Evolutionary conservation across 2,113 vertebrate genomes (phyloP).

Genomic region (Narcine bancroftii): DNA sequence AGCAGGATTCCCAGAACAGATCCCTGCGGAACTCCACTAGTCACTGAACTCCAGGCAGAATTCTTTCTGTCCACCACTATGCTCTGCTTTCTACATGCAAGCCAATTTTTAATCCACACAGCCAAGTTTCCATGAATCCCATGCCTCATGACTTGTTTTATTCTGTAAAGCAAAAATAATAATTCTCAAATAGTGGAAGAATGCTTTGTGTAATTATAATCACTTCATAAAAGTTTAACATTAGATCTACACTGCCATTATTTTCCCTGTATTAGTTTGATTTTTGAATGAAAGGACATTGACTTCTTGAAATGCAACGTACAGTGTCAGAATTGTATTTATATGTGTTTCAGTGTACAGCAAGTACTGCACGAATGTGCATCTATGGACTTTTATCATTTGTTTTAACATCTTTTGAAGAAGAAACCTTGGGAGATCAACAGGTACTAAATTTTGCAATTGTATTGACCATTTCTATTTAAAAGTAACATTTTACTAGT

Average conservation of each 20-base stretch:
- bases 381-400: conserved; percentile 89
- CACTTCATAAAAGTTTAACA: neutral
- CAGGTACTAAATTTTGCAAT: conserved; percentile 60
- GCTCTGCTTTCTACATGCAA: too few species aligned
- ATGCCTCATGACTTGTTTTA: neutral
- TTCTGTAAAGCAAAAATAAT: neutral
- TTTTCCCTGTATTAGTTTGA: neutral
- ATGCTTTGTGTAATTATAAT: neutral
- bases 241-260: neutral
- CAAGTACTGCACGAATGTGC: conserved; percentile 89
- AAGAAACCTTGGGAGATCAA: conserved; percentile 76
- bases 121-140: too few species aligned
- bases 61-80: too few species aligned
- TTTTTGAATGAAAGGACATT: neutral
- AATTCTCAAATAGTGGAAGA: neutral
- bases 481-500: too few species aligned
- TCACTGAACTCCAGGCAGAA: too few species aligned
- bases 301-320: neutral
- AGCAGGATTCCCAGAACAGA: too few species aligned
- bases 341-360: conserved; percentile 69
- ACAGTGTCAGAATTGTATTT: neutral
- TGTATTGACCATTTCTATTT: neutral
- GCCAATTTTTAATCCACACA: too few species aligned
- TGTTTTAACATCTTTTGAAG: conserved; percentile 80
- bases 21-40: too few species aligned